A percentile compares a stretch with the other conserved stretches of the same genome.
These are phyloP conservation scores for Pteropus alecto DNA, from an alignment of 2,113 vertebrate species.

Conservation along the genomic window DNA sequence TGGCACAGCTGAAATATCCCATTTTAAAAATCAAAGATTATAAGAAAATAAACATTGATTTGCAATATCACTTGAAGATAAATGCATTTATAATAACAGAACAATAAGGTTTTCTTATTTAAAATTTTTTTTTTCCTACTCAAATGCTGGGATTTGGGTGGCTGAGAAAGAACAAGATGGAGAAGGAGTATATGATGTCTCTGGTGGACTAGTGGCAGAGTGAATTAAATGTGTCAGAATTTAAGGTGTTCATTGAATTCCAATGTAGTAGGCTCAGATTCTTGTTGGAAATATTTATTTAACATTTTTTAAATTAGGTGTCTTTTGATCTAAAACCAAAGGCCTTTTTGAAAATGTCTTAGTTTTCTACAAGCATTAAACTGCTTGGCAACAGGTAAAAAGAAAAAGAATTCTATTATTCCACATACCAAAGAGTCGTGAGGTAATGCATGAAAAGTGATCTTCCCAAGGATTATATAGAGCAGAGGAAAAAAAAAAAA, in stretches of 20 bases:
- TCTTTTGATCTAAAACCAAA: not conserved
- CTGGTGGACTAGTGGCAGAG: not conserved
- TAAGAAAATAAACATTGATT: not conserved
- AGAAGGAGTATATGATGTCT: not conserved
- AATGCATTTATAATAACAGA: not conserved
- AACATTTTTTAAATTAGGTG: not conserved
- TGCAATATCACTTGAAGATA: not conserved
- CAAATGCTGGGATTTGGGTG: not conserved
- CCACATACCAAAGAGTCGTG: not conserved
- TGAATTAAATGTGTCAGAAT: not conserved
- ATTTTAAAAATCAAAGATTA: not conserved
- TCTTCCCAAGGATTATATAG: not conserved
- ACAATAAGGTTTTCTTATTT: not conserved
- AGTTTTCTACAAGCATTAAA: not conserved
- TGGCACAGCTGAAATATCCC: not conserved
- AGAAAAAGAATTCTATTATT: not conserved
- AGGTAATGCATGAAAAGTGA: not conserved
- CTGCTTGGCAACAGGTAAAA: not conserved
- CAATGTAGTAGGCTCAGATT: not conserved
- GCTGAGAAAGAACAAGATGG: not conserved
- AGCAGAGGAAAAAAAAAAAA: not conserved
- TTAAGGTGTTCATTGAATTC: not conserved
- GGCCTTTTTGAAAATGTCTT: not conserved
- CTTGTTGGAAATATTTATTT: not conserved
- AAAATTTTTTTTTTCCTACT: not conserved